These are phyloP conservation scores for Cuniculus paca DNA, from an alignment of 2,797 vertebrate genomes.

Conservation along the genomic window DNA sequence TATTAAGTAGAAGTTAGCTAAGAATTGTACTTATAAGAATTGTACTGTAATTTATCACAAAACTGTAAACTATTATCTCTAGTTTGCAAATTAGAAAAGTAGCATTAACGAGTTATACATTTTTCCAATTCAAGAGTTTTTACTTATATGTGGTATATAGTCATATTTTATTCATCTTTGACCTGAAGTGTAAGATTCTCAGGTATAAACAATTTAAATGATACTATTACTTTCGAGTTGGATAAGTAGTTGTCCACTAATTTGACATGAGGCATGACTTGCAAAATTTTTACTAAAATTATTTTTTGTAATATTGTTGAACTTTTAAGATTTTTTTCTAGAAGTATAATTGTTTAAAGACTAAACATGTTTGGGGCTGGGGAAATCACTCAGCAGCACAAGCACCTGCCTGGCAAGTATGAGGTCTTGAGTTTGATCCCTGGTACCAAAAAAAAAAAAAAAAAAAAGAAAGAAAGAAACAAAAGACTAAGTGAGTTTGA, in stretches of 20 bases:
- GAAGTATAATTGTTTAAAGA: not conserved
- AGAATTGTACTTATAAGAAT: not conserved
- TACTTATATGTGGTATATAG: not conserved
- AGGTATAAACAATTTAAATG: not conserved
- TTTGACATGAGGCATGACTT: accelerated
- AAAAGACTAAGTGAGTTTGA: no score
- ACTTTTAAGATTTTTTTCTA: not conserved
- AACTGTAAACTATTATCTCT: not conserved
- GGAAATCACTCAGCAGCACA: no score
- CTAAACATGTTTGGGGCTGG: not conserved
- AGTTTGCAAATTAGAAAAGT: not conserved
- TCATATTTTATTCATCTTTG: not conserved
- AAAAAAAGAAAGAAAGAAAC: no score
- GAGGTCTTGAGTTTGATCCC: no score
- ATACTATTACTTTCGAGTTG: not conserved
- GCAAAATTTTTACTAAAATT: not conserved
- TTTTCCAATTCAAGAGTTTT: not conserved
- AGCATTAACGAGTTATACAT: not conserved
- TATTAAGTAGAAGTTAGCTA: not conserved
- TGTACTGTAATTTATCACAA: not conserved
- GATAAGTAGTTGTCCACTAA: not conserved
- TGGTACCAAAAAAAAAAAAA: no score
- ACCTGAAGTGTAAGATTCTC: not conserved
- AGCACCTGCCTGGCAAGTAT: no score
- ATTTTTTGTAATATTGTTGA: not conserved